These are phyloP conservation scores for Hormiphora californensis DNA, from an alignment of 37 sponge, comb jelly and placozoan genomes.

Conservation along the genomic window DNA sequence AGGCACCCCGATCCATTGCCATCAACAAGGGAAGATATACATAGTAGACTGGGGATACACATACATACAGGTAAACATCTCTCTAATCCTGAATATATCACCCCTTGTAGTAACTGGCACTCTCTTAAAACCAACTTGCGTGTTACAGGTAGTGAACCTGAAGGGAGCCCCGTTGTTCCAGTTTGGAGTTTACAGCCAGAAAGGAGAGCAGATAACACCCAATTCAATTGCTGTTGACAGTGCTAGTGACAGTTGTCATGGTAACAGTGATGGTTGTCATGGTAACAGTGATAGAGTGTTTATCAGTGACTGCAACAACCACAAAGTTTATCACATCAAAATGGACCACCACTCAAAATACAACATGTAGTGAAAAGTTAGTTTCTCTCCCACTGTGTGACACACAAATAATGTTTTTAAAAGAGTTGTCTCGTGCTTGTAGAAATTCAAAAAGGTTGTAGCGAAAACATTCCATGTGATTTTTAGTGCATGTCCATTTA, in stretches of 20 bases:
- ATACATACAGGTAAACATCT: background rate
- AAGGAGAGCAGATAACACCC: conserved; percentile 52
- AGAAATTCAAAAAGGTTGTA: no score
- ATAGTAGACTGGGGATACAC: conserved; percentile 54
- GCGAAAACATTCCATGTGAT: no score
- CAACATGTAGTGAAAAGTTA: background rate
- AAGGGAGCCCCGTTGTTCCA: conserved; percentile 28
- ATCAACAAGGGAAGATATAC: conserved; percentile 27
- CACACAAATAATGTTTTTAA: no score
- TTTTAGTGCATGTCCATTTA: no score
- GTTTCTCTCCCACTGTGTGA: no score
- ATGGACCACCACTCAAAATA: background rate
- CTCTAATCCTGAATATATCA: background rate
- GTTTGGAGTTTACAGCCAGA: conserved; percentile 30
- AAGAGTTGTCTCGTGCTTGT: no score
- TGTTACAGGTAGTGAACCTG: conserved; percentile 2
- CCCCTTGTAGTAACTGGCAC: no score
- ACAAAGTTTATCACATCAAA: conserved; percentile 11
- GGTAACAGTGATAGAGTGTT: conserved; percentile 14
- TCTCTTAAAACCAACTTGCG: background rate
- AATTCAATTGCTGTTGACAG: conserved; percentile 19
- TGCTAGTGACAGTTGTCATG: no score
- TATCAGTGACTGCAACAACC: conserved; percentile 51
- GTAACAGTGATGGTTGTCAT: no score
- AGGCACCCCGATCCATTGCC: conserved; percentile 11